phyloP scores from a whole-genome alignment of 2,797 vertebrate genomes.

The Enteromius trimaculatus region DNA sequence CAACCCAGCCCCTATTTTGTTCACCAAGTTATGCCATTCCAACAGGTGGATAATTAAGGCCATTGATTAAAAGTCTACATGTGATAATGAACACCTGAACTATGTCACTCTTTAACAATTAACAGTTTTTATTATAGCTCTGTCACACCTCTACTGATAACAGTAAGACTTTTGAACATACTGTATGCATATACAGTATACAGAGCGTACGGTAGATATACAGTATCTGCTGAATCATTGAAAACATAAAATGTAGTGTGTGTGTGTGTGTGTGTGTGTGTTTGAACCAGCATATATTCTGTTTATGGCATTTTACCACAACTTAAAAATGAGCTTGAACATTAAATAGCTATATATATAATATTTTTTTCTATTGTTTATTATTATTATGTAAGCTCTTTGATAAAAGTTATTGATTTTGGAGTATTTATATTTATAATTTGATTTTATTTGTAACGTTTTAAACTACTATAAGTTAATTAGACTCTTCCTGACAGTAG shows the following conservation, averaged over 20 bases:
- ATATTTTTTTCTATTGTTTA: too few relatives aligned
- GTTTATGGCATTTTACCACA: not conserved
- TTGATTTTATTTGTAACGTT: too few relatives aligned
- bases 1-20: not conserved
- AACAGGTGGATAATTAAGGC: not conserved
- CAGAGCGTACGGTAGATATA: not conserved
- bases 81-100: not conserved
- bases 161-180: not conserved
- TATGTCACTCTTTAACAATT: not conserved
- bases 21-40: not conserved
- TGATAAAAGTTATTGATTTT: not conserved
- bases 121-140: not conserved
- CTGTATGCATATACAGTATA: too few relatives aligned
- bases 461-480: too few relatives aligned
- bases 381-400: not conserved
- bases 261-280: not conserved
- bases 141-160: not conserved
- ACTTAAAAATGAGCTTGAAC: not conserved
- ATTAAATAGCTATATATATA: too few relatives aligned
- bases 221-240: not conserved
- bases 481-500: conserved; percentile 34
- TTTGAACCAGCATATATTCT: too few relatives aligned
- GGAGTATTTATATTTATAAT: not conserved
- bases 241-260: not conserved
- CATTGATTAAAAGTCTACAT: not conserved